phyloP scores from a whole-genome alignment of 2,113 vertebrate species.

The Colius striatus region DNA sequence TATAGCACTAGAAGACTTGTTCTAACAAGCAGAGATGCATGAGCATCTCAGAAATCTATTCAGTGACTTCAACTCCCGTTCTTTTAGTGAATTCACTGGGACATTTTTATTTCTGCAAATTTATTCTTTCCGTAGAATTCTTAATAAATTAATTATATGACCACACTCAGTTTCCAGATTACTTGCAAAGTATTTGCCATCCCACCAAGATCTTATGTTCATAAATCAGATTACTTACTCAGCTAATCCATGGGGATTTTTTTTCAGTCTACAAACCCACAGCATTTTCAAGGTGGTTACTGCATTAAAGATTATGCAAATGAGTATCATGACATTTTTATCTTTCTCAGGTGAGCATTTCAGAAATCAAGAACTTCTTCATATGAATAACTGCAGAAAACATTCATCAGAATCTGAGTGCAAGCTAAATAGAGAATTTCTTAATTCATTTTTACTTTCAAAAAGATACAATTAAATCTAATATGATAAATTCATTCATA shows the following conservation, averaged over 20 bases:
- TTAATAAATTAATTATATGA: slow-evolving; percentile 23
- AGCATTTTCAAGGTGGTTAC: slow-evolving; percentile 33
- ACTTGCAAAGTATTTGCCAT: not conserved
- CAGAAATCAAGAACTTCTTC: slow-evolving; percentile 2
- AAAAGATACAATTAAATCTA: slow-evolving; percentile 11
- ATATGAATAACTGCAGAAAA: slow-evolving; percentile 29
- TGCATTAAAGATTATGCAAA: slow-evolving; percentile 42
- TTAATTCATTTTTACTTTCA: slow-evolving; percentile 6
- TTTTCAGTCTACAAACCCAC: slow-evolving; percentile 4
- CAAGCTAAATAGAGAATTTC: slow-evolving; percentile 14
- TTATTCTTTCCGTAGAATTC: slow-evolving; percentile 17
- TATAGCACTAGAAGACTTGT: not conserved
- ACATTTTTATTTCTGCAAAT: slow-evolving; percentile 28
- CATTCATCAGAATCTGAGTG: slow-evolving; percentile 24
- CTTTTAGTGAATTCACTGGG: slow-evolving; percentile 6
- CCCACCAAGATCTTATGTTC: not conserved
- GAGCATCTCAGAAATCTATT: not conserved
- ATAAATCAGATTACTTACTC: slow-evolving; percentile 25
- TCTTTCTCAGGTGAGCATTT: slow-evolving; percentile 33
- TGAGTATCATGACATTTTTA: slow-evolving; percentile 31
- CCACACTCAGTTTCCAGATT: not conserved
- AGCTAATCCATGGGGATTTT: not conserved
- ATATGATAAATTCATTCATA: not conserved
- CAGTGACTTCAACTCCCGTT: not conserved
- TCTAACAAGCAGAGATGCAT: not conserved